Base-by-base conservation (phyloP, 2,888 invertebrate genomes). In the Melipona beecheii region DNA sequence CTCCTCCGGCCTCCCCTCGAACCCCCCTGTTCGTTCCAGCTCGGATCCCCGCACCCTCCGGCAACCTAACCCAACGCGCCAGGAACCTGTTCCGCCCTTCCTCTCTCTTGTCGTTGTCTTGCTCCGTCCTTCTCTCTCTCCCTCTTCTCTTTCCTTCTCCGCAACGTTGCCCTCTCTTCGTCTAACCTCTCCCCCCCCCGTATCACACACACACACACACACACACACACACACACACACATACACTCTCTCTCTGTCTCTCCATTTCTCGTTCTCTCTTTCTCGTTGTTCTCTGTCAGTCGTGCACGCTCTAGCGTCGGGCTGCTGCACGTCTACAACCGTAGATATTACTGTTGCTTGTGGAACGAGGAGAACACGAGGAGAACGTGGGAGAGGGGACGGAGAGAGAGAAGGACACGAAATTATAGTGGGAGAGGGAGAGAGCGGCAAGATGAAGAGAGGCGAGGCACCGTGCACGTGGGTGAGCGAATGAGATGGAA, bases 61-160 rank as follows among this genome's bases (percentile, higher is more conserved):
- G 87, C 87, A 88, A 88, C 91, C 90, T 92, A 91, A 87, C 91
- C 92, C 92, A 89, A 90, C 90, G 80, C 85, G 87, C 84, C 91
- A 87, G 91, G 91, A 93, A 93, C 93, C 93, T 92, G 93, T 93
- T 93, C 90, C 92, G 92, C 91, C 92, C 92, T 89, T 90, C 90
- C 91, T 86, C 86, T 87, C 89, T 90, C 87, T 82, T 86, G 84
- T 86, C 86, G 86, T 80, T 81, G 82, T 86, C 86, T 75, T 78
- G 58, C 82, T 86, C 84, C 82, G 86, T 86, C 86, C 76, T 76
- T 70, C 81, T 77, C 75, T 81, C 62, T 84, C 81, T 69, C 70
- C 86, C 85, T 81, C 82, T 86, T 9, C 81, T 52, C 71, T 74
- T 83, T 79, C 75, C 73, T 78, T 76, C 65, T 71, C 75, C 64